These are phyloP conservation scores for Phoebastria nigripes DNA, from an alignment of 2,797 vertebrate genomes.

Conservation along the genomic window DNA sequence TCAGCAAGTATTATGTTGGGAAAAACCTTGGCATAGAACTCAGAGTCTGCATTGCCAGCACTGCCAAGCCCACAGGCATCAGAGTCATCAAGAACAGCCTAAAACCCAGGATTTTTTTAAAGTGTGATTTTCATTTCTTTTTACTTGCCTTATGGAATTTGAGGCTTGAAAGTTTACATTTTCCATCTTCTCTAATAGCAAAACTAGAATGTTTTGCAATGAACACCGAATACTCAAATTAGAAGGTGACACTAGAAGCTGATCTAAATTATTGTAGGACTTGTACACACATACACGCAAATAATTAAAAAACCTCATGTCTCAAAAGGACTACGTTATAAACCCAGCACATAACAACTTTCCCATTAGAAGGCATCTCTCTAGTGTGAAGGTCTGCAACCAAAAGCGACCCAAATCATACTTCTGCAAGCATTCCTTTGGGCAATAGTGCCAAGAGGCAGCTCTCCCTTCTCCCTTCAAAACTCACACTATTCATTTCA, in stretches of 20 bases:
- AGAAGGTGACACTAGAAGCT: background rate
- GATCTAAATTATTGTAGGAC: background rate
- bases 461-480: background rate
- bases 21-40: slow-evolving; percentile 18
- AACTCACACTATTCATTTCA: background rate
- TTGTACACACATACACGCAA: background rate
- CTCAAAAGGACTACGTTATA: background rate
- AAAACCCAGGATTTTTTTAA: background rate
- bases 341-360: background rate
- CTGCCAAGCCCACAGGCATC: slow-evolving; percentile 36
- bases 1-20: slow-evolving; percentile 44
- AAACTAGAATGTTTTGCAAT: background rate
- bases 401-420: background rate
- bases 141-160: background rate
- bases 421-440: background rate
- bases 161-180: background rate
- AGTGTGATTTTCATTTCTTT: background rate
- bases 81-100: background rate
- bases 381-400: background rate
- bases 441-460: background rate
- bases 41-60: background rate
- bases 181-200: background rate
- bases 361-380: background rate
- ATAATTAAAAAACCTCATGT: background rate
- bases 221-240: background rate